Conservation (phyloP, 2,888 invertebrate species). For the Candidula unifasciata region DNA sequence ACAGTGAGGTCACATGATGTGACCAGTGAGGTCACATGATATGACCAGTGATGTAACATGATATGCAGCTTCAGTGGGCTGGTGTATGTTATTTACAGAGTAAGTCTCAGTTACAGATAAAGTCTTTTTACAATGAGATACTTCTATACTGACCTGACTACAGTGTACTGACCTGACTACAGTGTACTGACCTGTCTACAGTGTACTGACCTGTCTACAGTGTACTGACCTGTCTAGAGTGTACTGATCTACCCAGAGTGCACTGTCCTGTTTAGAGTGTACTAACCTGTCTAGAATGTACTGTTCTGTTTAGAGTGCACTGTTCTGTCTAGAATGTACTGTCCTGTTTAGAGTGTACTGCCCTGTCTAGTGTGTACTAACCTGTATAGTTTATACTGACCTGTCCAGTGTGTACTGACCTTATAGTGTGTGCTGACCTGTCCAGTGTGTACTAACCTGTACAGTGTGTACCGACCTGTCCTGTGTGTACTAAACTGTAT, state of each 20-base stretch:
- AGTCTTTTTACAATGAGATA: too few species aligned
- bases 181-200: conserved; percentile 7
- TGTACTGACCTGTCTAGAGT: conserved; percentile 10
- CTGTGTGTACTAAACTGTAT: neutral
- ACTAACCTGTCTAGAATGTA: neutral
- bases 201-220: neutral
- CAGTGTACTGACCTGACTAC: neutral
- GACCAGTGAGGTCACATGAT: too few species aligned
- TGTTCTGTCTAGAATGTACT: too few species aligned
- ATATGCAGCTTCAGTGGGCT: neutral
- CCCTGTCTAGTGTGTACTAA: neutral
- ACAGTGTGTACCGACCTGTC: neutral
- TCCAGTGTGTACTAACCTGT: neutral
- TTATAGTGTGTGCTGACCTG: neutral
- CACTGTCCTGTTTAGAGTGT: neutral
- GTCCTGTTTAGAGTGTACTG: too few species aligned
- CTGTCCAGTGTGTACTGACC: neutral
- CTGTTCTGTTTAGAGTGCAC: neutral
- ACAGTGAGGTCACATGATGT: too few species aligned
- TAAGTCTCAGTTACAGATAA: too few species aligned
- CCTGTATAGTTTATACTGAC: neutral
- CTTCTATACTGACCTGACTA: too few species aligned
- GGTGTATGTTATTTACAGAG: too few species aligned
- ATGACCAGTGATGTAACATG: neutral
- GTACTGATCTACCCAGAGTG: neutral